Percentiles rank a stretch among this genome's conserved stretches.
These are phyloP conservation scores for Eulemur albifrons DNA, from an alignment of 2,797 vertebrate genomes.

Conservation along the genomic window DNA sequence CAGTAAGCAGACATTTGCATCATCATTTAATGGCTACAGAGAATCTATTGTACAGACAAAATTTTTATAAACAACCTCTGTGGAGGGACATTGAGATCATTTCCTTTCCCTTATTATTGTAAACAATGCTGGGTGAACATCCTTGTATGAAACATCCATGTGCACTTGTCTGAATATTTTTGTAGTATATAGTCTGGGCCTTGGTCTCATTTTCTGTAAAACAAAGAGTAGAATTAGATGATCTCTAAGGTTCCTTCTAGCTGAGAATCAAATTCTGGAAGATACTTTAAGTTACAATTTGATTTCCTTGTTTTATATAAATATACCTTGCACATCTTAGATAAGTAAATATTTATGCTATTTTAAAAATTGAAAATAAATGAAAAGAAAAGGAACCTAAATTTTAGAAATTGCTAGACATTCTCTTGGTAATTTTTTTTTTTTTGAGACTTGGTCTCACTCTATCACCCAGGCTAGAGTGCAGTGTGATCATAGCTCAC, in stretches of 20 bases:
- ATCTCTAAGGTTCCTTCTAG: neutral
- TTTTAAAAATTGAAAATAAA: neutral
- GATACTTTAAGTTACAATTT: neutral
- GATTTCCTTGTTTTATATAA: slow-evolving; percentile 23
- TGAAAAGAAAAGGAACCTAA: neutral
- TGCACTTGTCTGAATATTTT: neutral
- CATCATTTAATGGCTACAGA: neutral
- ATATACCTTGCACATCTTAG: neutral
- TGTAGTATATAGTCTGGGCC: neutral
- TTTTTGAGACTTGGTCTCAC: neutral
- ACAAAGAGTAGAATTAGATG: neutral
- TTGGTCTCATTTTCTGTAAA: neutral
- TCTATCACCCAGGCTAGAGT: neutral
- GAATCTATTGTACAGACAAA: neutral
- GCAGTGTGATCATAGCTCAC: neutral
- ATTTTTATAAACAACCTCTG: neutral
- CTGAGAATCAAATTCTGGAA: slow-evolving; percentile 13
- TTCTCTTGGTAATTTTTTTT: neutral
- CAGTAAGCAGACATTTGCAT: neutral
- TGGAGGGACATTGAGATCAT: neutral
- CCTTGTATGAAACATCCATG: neutral
- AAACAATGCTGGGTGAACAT: neutral
- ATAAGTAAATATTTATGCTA: neutral
- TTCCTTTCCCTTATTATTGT: neutral
- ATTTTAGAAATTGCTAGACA: neutral